Evolutionary conservation across 2,113 vertebrate genomes (phyloP), one percentile per base, ranked within the genome.

Genomic region (Spea bombifrons): DNA sequence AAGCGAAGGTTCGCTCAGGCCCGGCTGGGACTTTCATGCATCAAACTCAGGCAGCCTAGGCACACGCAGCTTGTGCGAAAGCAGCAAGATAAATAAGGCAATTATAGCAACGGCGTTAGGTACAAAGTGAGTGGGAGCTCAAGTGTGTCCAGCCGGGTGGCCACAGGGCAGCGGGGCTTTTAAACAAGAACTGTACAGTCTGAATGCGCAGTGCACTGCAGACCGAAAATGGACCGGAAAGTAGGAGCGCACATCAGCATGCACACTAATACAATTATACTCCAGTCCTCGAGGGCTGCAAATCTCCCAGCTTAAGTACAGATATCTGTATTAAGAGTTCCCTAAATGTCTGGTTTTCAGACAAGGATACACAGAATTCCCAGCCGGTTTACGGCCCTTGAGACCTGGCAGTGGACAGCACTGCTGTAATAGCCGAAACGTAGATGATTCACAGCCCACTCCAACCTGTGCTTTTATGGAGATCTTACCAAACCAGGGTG

Each of bases 1-100:
- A 92, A 93, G 90, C 92, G 92, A 92, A 92, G 92, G 92, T 90
- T 91, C 92, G 91, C 89, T 93, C 92, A 92, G 90, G 76, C 4
- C 80, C 76, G 90, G 89, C 88, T 90, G 91, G 91, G 92, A 89
- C 90, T 88, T 89, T 86, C 16, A 83, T 90, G 90, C 83, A 88
- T 91, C 90, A 85, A 83, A 85, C 85, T 87, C 82, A 30, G 64
- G 77, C 69, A 74, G 78, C 69, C 82, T 70, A 84, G 83, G 76
- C 85, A 88, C 83, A 64, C 82, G 83, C 63, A 61, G 78, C 65
- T 74, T 82, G 49, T 84, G 84, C 81, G 47, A 2, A 83, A 74
- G 82, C 82, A n/a, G 82, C 3, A 47, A 87, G 82, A 91, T 87
- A 88, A 90, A 91, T 87, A 88, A 90, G 57, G 66, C 81, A 71